Evolutionary conservation across 2,113 vertebrate genomes (phyloP).

Genomic region (Hymenochirus boettgeri): DNA sequence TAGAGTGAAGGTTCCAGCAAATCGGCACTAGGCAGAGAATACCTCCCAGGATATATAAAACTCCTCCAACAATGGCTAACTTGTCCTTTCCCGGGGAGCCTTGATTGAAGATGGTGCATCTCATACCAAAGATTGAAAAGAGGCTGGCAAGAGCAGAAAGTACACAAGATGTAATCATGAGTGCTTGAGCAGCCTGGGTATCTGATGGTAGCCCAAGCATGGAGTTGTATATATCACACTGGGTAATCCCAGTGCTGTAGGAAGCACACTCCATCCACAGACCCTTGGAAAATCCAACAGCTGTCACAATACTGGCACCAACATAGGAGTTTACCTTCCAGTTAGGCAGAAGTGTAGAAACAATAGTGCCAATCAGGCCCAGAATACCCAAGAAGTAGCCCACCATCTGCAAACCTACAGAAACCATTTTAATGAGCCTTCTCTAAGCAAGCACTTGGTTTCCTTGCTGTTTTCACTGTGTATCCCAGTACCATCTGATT

Average conservation of each 20-base stretch:
- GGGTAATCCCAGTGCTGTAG: slow-evolving; percentile 90
- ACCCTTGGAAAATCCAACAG: slow-evolving; percentile 80
- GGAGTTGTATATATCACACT: slow-evolving; percentile 94
- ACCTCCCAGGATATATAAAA: slow-evolving; percentile 71
- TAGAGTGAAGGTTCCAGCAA: slow-evolving; percentile 85
- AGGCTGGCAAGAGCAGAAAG: slow-evolving; percentile 73
- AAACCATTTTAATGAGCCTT: slow-evolving; percentile 66
- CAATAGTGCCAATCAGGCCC: slow-evolving; percentile 78
- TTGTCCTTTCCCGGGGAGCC: slow-evolving; percentile 68
- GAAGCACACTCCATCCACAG: slow-evolving; percentile 96
- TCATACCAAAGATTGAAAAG: slow-evolving; percentile 77
- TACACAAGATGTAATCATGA: slow-evolving; percentile 87
- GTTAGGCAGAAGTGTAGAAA: slow-evolving; percentile 79
- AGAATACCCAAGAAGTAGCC: slow-evolving; percentile 81
- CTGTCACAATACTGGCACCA: slow-evolving; percentile 88
- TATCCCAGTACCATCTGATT: background rate
- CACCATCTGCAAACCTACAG: slow-evolving; percentile 79
- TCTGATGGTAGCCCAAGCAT: slow-evolving; percentile 79
- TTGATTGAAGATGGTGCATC: slow-evolving; percentile 85
- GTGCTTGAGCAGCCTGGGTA: slow-evolving; percentile 81
- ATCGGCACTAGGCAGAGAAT: slow-evolving; percentile 82
- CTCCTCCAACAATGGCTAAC: slow-evolving; percentile 70
- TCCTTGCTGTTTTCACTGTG: too few species aligned
- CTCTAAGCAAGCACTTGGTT: background rate
- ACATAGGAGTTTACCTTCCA: slow-evolving; percentile 86